These are phyloP conservation scores for Notamacropus eugenii DNA, from an alignment of 2,797 vertebrate genomes.

Conservation along the genomic window DNA sequence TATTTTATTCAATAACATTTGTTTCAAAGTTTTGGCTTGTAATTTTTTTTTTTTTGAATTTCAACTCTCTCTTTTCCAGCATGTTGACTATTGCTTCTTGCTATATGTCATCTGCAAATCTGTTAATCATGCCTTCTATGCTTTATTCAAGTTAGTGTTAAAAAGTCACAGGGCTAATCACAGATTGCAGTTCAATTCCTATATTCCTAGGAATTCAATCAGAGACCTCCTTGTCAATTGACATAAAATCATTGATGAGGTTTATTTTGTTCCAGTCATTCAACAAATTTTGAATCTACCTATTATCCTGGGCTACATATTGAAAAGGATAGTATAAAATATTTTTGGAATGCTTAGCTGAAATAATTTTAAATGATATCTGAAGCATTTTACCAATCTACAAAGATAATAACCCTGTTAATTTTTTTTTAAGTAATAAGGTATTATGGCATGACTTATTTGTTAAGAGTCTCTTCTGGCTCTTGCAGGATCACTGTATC, in stretches of 20 bases:
- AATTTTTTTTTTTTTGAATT: not conserved
- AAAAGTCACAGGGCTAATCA: not conserved
- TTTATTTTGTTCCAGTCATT: not conserved
- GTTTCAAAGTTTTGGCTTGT: not conserved
- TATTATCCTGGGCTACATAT: not conserved
- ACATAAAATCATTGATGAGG: not conserved
- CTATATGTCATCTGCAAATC: not conserved
- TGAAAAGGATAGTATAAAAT: not conserved
- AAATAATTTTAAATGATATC: not conserved
- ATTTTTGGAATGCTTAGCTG: not conserved
- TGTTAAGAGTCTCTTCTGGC: not conserved
- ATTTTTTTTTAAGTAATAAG: not conserved
- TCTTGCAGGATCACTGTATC: not conserved
- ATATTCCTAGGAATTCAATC: not conserved
- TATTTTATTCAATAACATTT: not conserved
- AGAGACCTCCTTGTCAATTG: not conserved
- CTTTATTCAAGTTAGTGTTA: not conserved
- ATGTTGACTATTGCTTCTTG: not conserved
- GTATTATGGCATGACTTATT: not conserved
- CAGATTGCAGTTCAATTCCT: not conserved
- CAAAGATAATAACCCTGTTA: not conserved
- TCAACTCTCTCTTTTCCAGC: not conserved
- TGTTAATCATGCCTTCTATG: not conserved
- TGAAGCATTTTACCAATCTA: not conserved
- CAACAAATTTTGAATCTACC: not conserved